These are phyloP conservation scores for Holacanthus passer DNA, from an alignment of 2,113 vertebrate species.

Conservation along the genomic window DNA sequence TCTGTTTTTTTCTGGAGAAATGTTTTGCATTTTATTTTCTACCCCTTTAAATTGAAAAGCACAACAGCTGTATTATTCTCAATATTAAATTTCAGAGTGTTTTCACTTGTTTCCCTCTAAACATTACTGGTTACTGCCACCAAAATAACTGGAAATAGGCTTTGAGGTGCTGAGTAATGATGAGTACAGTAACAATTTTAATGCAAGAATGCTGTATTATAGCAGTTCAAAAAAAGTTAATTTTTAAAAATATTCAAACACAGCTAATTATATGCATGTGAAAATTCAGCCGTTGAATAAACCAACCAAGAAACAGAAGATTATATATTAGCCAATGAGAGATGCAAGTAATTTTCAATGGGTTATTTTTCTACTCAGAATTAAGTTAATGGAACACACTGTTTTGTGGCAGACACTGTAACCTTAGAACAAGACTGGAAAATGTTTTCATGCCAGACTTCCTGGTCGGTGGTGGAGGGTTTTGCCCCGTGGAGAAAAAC, in stretches of 20 bases:
- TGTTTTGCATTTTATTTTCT: not conserved
- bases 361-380: not conserved
- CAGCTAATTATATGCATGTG: not conserved
- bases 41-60: not conserved
- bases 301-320: not conserved
- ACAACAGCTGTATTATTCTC: not conserved
- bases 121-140: not conserved
- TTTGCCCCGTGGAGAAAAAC: not conserved
- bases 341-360: not conserved
- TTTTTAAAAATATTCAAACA: too few species aligned
- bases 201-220: not conserved
- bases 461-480: conserved; percentile 3
- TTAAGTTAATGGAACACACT: not conserved
- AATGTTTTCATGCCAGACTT: conserved; percentile 23
- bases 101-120: not conserved
- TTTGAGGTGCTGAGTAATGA: not conserved
- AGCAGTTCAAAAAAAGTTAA: too few species aligned
- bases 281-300: not conserved
- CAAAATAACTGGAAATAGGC: not conserved
- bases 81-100: not conserved
- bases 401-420: not conserved
- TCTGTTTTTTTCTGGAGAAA: not conserved
- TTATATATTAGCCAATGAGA: not conserved
- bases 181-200: not conserved
- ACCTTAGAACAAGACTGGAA: not conserved